phyloP scores from a whole-genome alignment of 2,888 invertebrate species.

The Synergus umbraculus region DNA sequence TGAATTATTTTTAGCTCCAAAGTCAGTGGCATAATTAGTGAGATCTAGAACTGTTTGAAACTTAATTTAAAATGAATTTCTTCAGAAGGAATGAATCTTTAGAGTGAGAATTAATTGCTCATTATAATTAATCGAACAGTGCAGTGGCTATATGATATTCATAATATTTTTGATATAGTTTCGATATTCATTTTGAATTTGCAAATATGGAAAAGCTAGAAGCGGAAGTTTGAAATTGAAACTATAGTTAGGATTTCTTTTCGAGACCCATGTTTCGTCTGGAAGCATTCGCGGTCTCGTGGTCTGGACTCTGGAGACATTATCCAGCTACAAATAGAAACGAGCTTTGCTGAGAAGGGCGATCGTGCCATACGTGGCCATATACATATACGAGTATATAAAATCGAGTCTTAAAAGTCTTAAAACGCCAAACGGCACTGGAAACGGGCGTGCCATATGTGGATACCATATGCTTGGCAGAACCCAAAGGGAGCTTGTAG shows the following conservation, averaged over 20 bases:
- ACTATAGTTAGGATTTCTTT: not conserved
- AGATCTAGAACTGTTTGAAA: too few relatives aligned
- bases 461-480: conserved; percentile 63
- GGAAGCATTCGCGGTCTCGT: conserved; percentile 19
- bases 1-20: too few relatives aligned
- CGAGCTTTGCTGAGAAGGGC: conserved; percentile 59
- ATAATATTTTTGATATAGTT: too few relatives aligned
- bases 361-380: conserved; percentile 56
- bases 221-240: not conserved
- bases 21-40: too few relatives aligned
- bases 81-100: too few relatives aligned
- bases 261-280: conserved; percentile 25
- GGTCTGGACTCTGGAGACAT: conserved; percentile 41
- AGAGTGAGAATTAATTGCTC: too few relatives aligned
- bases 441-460: conserved; percentile 66
- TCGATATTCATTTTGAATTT: not conserved
- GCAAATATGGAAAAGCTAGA: not conserved
- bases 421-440: conserved; percentile 53
- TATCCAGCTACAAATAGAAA: conserved; percentile 59
- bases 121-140: too few relatives aligned
- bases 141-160: too few relatives aligned
- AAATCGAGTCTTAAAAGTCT: conserved; percentile 48
- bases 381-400: conserved; percentile 49
- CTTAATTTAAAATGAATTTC: too few relatives aligned
- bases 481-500: conserved; percentile 51